Base-by-base conservation (phyloP, 2,113 vertebrate species). In the Protomyctophum bolini region DNA sequence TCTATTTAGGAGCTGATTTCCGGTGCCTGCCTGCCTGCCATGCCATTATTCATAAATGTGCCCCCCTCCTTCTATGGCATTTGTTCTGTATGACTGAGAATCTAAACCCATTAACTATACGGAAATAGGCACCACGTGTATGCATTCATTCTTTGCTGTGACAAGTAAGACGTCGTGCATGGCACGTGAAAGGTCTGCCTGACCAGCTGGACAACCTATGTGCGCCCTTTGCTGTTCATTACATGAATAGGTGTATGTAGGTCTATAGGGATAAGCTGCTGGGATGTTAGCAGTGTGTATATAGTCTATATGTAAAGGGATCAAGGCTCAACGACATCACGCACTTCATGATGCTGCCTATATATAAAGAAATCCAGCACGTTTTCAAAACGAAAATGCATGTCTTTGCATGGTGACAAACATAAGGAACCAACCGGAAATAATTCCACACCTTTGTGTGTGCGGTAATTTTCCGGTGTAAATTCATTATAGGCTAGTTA, bases 61-160 rank as follows among this genome's bases (percentile, higher is more conserved):
- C 28, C 62, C 51, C 50, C 55, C 52, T 59, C 57, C 29, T 14
- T 41, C 55, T 70, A 70, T 28, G 21, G 60, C 46, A 66, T 82
- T 84, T 80, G 70, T 82, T 83, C 70, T 83, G 65, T 81, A 66
- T 73, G 68, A 80, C 60, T 55, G 68, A 78, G 75, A 84, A 83
- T 75, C 77, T 82, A 82, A 89, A 88, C 72, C 73, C 78, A 80
- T 79, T 77, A 83, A 86, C 79, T 81, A 73, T 10, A 79, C 81
- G 69, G 84, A 85, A 88, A 92, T 84, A 87, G 83, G 61, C 69
- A 66, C 69, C 79, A 83, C 75, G 82, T 75, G 82, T 80, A 54
- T 59, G 15, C 81, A 54, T 59, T 78, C 66, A 76, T 80, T 79
- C 73, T 85, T 68, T 49, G 58, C 73, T 80, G 82, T 77, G 63